Evolutionary conservation across 1,140 invertebrate species (phyloP).

Genomic region (Octopus sinensis): DNA sequence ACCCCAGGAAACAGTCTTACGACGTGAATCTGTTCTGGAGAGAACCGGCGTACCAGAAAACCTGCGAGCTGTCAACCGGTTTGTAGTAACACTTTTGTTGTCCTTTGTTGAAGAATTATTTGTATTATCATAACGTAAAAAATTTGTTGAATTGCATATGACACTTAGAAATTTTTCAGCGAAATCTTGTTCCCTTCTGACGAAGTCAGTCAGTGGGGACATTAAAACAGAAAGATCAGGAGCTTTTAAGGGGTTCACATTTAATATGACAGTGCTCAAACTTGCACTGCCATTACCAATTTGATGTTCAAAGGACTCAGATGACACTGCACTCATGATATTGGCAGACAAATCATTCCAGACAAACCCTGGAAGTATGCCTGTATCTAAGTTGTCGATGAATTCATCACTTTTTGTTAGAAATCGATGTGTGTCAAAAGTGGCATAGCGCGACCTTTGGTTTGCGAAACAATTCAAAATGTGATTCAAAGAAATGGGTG

Average conservation of each 20-base stretch:
- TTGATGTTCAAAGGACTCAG: constrained; percentile 49
- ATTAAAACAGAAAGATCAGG: constrained; percentile 44
- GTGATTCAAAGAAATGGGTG: constrained; percentile 47
- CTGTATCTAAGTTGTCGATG: constrained; percentile 37
- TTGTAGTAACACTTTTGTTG: not conserved
- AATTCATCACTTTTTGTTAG: constrained; percentile 50
- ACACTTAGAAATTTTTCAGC: constrained; percentile 53
- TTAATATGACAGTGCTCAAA: constrained; percentile 42
- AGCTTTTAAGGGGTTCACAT: constrained; percentile 40
- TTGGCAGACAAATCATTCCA: constrained; percentile 40
- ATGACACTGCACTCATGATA: constrained; percentile 14
- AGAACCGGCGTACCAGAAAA: constrained; percentile 42
- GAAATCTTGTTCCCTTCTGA: constrained; percentile 50
- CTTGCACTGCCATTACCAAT: constrained; percentile 46
- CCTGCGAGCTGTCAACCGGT: not conserved
- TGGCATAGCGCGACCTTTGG: constrained; percentile 52
- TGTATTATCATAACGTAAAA: constrained; percentile 44
- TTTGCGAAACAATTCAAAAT: constrained; percentile 49
- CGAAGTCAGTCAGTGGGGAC: constrained; percentile 50
- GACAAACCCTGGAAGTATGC: constrained; percentile 39
- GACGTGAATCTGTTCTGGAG: constrained; percentile 41
- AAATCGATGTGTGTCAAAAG: constrained; percentile 48
- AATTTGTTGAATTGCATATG: constrained; percentile 53
- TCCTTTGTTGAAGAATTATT: not conserved
- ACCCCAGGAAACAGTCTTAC: constrained; percentile 55